Conservation (phyloP, 1,140 invertebrate genomes). For the Lordiphosa stackelbergi region DNA sequence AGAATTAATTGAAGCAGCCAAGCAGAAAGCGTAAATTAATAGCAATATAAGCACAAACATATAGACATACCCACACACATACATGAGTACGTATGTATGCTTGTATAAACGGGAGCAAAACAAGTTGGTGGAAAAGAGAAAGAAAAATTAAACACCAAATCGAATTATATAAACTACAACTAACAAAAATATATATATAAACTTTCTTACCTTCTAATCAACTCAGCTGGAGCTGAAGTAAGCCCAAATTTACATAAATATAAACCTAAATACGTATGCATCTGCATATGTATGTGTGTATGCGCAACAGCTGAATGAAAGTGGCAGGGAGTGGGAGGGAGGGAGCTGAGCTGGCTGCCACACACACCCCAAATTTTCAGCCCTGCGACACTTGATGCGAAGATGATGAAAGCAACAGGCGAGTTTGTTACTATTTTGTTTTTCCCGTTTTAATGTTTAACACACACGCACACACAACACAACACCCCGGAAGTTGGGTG, state of each 20-base stretch:
- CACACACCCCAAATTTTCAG: slow-evolving; percentile 53
- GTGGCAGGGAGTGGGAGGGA: slow-evolving; percentile 6
- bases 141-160: slow-evolving; percentile 15
- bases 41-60: slow-evolving; percentile 19
- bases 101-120: slow-evolving; percentile 31
- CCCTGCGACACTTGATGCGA: slow-evolving; percentile 19
- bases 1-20: slow-evolving; percentile 72
- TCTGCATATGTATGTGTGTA: slow-evolving; percentile 10
- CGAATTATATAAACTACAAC: slow-evolving; percentile 39
- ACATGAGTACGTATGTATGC: neutral
- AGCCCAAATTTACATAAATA: slow-evolving; percentile 3
- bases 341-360: slow-evolving; percentile 13
- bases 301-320: slow-evolving; percentile 60
- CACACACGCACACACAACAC: slow-evolving; percentile 1
- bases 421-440: slow-evolving; percentile 2
- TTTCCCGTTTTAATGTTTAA: neutral
- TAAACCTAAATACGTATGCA: slow-evolving; percentile 2
- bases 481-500: slow-evolving; percentile 18
- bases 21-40: slow-evolving; percentile 70
- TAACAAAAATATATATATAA: slow-evolving; percentile 8
- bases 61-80: neutral
- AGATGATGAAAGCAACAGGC: slow-evolving; percentile 40
- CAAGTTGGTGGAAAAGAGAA: slow-evolving; percentile 34
- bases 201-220: slow-evolving; percentile 20
- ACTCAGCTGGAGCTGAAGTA: neutral